phyloP scores from a whole-genome alignment of 2,888 invertebrate species.

The Pediacus dermestoides region DNA sequence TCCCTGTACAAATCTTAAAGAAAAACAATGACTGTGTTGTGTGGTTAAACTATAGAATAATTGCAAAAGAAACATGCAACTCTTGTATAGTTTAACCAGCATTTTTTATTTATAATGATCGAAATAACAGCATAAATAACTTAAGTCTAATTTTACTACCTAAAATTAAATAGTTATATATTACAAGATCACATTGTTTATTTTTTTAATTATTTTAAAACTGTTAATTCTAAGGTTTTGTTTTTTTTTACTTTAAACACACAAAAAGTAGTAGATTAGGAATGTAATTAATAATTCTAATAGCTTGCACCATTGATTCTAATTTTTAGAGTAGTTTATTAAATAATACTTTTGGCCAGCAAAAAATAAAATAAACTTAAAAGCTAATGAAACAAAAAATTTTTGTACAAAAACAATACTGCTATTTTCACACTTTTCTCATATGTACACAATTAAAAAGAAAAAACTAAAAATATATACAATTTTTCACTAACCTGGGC shows the following conservation, averaged over 20 bases:
- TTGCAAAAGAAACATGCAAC: too few relatives aligned
- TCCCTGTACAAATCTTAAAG: too few relatives aligned
- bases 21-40: too few relatives aligned
- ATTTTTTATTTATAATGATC: too few relatives aligned
- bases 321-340: constrained; percentile 28
- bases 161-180: too few relatives aligned
- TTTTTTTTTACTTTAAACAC: constrained; percentile 23
- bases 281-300: constrained; percentile 40
- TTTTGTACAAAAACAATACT: constrained; percentile 43
- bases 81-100: too few relatives aligned
- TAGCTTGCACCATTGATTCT: constrained; percentile 48
- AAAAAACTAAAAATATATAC: constrained; percentile 24
- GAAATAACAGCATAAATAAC: too few relatives aligned
- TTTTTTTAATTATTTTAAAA: constrained; percentile 24
- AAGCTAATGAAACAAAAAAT: constrained; percentile 35
- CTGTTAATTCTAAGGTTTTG: constrained; percentile 23
- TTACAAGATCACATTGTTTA: constrained; percentile 20
- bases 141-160: too few relatives aligned
- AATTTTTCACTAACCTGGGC: constrained; percentile 22
- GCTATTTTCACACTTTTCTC: constrained; percentile 24
- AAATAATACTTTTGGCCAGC: constrained; percentile 30
- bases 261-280: constrained; percentile 36
- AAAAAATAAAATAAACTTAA: constrained; percentile 27
- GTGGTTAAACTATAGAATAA: too few relatives aligned
- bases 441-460: constrained; percentile 30